Evolutionary conservation across 2,113 vertebrate genomes (phyloP), one percentile per base, ranked within the genome.

Genomic region (Australoheros scitulus): DNA sequence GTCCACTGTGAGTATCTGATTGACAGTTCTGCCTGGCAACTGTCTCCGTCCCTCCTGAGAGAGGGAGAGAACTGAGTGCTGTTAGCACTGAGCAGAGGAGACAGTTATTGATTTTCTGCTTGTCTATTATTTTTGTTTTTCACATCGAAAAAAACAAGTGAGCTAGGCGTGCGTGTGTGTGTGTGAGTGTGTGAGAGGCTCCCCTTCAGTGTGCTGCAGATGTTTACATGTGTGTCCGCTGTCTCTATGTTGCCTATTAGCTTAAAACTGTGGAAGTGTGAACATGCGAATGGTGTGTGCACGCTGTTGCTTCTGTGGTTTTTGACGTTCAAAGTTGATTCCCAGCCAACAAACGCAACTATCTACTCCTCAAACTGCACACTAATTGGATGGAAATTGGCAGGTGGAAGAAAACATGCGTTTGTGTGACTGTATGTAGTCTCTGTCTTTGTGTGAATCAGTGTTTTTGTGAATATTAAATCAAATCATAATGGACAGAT

Each of bases 41-140:
- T 82, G 87, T 85, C 82, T 93, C 36, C 6, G 64, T 78, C 80
- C 72, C 82, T 84, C 87, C 84, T 60, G 68, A 88, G 83, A 87
- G 77, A 80, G 38, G 55, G 1, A 75, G 83, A 86, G 82, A 89
- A 61, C 68, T 77, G 87, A 88, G 88, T 61, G 92, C 85, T 88
- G 88, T 94, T 93, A 91, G 92, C 89, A 61, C 88, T 78, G 89
- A 89, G 84, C 82, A 81, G 72, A 87, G 86, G 83, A 90, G 92
- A 92, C 91, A 87, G 76, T 74, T 92, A 95, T 94, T 90, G 93
- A 94, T 94, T 94, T 92, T 90, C 85, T 86, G 70, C 85, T 90
- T 83, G 84, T 90, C 91, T 93, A 90, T 95, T 93, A 92, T 94
- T 93, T 94, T 93, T 91, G 82, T 92, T 93, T 94, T 91, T 89